phyloP scores from a whole-genome alignment of 2,888 invertebrate species.

The Nasonovia ribisnigri region DNA sequence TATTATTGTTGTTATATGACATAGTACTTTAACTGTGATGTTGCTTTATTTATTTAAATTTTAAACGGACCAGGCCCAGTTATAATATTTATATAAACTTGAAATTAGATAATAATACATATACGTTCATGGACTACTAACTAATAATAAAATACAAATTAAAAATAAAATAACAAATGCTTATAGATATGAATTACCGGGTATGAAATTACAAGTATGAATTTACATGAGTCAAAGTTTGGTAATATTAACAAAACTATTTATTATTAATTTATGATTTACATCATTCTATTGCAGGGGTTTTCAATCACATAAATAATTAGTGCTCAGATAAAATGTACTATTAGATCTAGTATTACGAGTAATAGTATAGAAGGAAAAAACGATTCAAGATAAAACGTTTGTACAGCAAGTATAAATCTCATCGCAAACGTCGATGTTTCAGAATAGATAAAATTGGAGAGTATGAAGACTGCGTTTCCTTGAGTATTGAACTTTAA shows the following conservation, averaged over 20 bases:
- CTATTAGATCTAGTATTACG: neutral
- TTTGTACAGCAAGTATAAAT: neutral
- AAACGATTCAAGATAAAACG: neutral
- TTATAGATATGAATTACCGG: neutral
- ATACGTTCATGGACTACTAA: neutral
- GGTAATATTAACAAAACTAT: neutral
- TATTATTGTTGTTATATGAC: neutral
- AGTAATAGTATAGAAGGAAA: neutral
- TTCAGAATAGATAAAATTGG: too few relatives aligned
- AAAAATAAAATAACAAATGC: neutral
- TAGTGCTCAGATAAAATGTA: neutral
- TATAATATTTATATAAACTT: too few relatives aligned
- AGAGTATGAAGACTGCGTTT: neutral
- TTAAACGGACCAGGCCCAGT: neutral
- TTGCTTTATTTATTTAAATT: neutral
- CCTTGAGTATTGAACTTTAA: too few relatives aligned
- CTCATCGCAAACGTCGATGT: neutral
- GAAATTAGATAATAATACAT: neutral
- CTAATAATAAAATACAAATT: neutral
- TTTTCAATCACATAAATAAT: neutral
- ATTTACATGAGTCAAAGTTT: neutral
- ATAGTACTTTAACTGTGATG: neutral
- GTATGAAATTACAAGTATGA: neutral
- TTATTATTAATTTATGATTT: neutral
- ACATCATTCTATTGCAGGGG: neutral